Conservation (phyloP, 2,113 vertebrate species). For the Mastomys coucha region DNA sequence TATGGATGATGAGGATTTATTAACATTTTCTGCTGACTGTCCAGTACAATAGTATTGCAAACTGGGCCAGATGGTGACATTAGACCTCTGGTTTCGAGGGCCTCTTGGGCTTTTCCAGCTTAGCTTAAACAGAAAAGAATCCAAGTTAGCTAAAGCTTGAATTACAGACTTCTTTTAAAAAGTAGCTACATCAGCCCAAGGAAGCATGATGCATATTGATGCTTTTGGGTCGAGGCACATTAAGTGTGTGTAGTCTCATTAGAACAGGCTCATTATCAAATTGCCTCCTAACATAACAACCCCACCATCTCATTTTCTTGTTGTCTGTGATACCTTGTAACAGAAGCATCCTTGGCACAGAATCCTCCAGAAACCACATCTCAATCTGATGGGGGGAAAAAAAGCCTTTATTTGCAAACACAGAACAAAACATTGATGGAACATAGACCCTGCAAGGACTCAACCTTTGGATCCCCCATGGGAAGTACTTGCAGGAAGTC, state of each 20-base stretch:
- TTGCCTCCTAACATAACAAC: neutral
- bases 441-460: neutral
- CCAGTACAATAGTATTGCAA: neutral
- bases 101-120: neutral
- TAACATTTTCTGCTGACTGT: neutral
- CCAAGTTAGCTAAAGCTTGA: conserved; percentile 9
- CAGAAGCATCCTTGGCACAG: neutral
- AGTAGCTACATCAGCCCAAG: neutral
- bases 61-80: neutral
- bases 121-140: conserved; percentile 27
- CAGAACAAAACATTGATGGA: neutral
- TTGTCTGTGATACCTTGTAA: neutral
- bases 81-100: neutral
- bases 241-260: neutral
- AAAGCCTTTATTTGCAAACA: neutral
- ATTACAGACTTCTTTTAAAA: conserved; percentile 18
- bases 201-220: neutral
- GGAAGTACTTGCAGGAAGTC: neutral
- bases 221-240: neutral
- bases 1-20: neutral
- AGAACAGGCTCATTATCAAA: conserved; percentile 8
- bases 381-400: neutral
- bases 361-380: neutral
- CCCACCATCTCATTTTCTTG: conserved; percentile 1
- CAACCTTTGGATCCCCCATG: neutral